Base-by-base conservation (phyloP, 2,888 invertebrate species). In the Calliphora vomitoria region DNA sequence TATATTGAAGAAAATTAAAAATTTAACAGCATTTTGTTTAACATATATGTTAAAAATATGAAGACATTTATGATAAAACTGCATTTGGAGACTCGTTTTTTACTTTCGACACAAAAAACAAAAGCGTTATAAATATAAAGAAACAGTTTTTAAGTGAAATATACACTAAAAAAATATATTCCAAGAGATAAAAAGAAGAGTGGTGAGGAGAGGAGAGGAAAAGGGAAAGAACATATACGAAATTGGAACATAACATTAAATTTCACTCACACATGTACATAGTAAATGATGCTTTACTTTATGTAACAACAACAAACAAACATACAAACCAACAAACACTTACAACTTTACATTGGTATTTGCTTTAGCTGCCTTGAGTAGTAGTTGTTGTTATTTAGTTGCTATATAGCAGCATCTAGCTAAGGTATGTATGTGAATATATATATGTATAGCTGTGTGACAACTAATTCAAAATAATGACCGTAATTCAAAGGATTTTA, bases 401-500 rank as follows among this genome's bases (percentile, higher is more conserved):
- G 60, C 6, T 31, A 35, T 20, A 44, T 71, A 62, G 25, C 71
- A 81, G 64, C 50, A 60, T 58, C 18, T 15, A 35, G 25, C 31
- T 15, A 47, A 47, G 50, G 60, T 35, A 35, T 41, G 44, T 18
- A 58, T 66, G 55, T 55, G n/a, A n/a, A n/a, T n/a, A n/a, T n/a
- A n/a, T n/a, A n/a, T n/a, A 69, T 64, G 18, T 84, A 60, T 13
- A 10, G 4, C 10, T 44, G 13, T 79, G 74, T 84, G 79, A 72
- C 76, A 83, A 86, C 86, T 86, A 86, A 86, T 86, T 86, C 86
- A 86, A 86, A 86, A 86, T 86, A 86, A 86, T 86, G 86, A 80
- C 82, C 86, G 79, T 86, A 86, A 86, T 86, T 86, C 82, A 86
- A 86, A 86, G 82, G 80, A 86, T 86, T 86, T 86, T 86, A 83